These are phyloP conservation scores for Mirza zaza DNA, from an alignment of 2,113 vertebrate species.

Conservation along the genomic window DNA sequence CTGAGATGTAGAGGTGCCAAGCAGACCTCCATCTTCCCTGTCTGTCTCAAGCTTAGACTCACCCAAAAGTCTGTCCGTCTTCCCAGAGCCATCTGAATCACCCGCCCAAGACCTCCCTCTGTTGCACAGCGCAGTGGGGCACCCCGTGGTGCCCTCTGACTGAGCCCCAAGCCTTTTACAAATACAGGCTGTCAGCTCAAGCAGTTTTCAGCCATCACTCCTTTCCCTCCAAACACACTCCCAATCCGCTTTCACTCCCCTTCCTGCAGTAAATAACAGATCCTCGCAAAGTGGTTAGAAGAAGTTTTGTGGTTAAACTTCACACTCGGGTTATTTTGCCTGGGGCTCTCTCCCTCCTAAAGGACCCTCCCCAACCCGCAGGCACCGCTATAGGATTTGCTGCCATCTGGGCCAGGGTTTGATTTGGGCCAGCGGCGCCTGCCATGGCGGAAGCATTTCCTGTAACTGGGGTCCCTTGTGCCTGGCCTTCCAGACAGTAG, in stretches of 20 bases:
- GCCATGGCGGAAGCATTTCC: constrained; percentile 89
- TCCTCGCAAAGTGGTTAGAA: not conserved
- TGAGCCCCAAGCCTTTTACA: not conserved
- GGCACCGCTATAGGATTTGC: constrained; percentile 80
- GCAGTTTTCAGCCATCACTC: not conserved
- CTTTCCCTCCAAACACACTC: not conserved
- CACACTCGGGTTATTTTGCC: constrained; percentile 80
- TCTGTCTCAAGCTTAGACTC: not conserved
- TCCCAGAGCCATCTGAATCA: not conserved
- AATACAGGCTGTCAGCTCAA: not conserved
- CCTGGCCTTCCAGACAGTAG: constrained; percentile 84
- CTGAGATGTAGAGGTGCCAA: not conserved
- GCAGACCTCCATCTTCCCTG: not conserved
- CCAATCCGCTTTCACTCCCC: not conserved
- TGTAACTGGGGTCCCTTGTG: constrained; percentile 84
- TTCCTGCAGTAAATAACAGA: not conserved
- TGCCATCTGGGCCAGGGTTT: constrained; percentile 89
- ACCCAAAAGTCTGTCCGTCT: not conserved
- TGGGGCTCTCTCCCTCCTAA: constrained; percentile 77
- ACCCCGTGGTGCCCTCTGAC: not conserved
- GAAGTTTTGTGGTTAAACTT: constrained; percentile 71
- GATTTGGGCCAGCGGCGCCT: constrained; percentile 85
- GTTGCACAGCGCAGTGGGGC: rapidly evolving
- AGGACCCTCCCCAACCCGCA: constrained; percentile 81
- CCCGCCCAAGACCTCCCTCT: not conserved